A percentile compares a stretch with the other conserved stretches of the same genome.
phyloP scores from a whole-genome alignment of 2,797 vertebrate species.

The Telmatherina bonti region DNA sequence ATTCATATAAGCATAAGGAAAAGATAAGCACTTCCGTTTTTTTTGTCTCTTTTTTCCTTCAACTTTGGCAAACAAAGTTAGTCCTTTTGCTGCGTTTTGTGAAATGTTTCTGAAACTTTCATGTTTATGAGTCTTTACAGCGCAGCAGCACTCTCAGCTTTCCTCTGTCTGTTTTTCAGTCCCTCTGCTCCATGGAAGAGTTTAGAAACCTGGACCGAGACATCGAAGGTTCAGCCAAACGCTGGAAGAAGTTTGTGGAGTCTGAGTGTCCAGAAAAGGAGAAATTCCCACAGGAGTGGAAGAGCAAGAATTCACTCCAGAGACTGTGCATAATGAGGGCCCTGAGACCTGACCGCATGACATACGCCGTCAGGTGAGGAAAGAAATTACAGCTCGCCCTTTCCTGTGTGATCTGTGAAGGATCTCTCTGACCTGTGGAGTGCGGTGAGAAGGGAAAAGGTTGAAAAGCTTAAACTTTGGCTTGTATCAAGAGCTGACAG shows the following conservation, averaged over 20 bases:
- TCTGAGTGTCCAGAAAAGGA: slow-evolving; percentile 95
- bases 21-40: slow-evolving; percentile 59
- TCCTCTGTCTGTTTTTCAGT: slow-evolving; percentile 69
- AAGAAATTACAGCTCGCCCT: not conserved
- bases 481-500: slow-evolving; percentile 11
- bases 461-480: slow-evolving; percentile 49
- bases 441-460: slow-evolving; percentile 26
- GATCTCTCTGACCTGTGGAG: slow-evolving; percentile 19
- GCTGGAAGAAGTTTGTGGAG: slow-evolving; percentile 96
- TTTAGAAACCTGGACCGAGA: slow-evolving; percentile 93
- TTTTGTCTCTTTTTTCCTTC: slow-evolving; percentile 13
- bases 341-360: slow-evolving; percentile 92
- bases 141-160: slow-evolving; percentile 13
- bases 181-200: slow-evolving; percentile 91
- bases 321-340: slow-evolving; percentile 93
- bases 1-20: slow-evolving; percentile 55
- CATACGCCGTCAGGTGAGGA: slow-evolving; percentile 89
- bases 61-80: slow-evolving; percentile 61
- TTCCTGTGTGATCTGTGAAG: slow-evolving; percentile 34
- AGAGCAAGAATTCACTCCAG: slow-evolving; percentile 91
- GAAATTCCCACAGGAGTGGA: slow-evolving; percentile 96
- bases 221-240: slow-evolving; percentile 93
- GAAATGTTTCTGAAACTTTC: slow-evolving; percentile 45
- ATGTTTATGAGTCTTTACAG: slow-evolving; percentile 29
- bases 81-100: slow-evolving; percentile 46